Conservation (phyloP, 2,113 vertebrate species). For the Bufo bufo region DNA sequence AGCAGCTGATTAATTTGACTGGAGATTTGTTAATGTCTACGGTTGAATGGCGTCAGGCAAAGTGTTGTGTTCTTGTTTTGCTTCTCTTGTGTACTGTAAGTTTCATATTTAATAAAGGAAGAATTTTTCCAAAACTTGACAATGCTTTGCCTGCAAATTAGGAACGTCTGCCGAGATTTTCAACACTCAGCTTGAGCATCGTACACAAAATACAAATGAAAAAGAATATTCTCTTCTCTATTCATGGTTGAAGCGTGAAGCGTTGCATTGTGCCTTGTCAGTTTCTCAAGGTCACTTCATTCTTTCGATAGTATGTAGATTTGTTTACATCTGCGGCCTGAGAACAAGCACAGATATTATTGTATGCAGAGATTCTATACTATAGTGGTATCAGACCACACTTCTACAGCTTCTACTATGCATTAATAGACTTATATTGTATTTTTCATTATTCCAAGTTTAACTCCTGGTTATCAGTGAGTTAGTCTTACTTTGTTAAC, state of each 20-base stretch:
- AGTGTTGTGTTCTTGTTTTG: conserved; percentile 6
- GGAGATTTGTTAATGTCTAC: conserved; percentile 16
- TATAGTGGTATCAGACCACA: neutral
- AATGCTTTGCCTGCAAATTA: conserved; percentile 38
- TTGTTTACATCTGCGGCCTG: neutral
- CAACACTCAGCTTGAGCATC: neutral
- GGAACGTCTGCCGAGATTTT: neutral
- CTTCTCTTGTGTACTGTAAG: conserved; percentile 9
- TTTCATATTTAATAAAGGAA: conserved; percentile 36
- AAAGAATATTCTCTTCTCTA: conserved; percentile 7
- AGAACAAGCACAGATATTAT: neutral
- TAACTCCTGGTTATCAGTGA: neutral
- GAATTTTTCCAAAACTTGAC: conserved; percentile 15
- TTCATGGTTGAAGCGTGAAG: conserved; percentile 22
- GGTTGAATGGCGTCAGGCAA: conserved; percentile 3
- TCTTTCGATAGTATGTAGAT: conserved; percentile 22
- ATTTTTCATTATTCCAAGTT: neutral
- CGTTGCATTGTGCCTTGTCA: conserved; percentile 1
- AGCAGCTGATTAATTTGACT: neutral
- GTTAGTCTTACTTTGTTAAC: too few species aligned
- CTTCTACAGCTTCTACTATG: neutral
- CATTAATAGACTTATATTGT: neutral
- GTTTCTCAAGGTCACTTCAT: conserved; percentile 24
- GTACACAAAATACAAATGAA: conserved; percentile 26
- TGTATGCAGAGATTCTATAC: neutral